phyloP scores from a whole-genome alignment of 2,888 invertebrate species.

The Brachycybe producta region DNA sequence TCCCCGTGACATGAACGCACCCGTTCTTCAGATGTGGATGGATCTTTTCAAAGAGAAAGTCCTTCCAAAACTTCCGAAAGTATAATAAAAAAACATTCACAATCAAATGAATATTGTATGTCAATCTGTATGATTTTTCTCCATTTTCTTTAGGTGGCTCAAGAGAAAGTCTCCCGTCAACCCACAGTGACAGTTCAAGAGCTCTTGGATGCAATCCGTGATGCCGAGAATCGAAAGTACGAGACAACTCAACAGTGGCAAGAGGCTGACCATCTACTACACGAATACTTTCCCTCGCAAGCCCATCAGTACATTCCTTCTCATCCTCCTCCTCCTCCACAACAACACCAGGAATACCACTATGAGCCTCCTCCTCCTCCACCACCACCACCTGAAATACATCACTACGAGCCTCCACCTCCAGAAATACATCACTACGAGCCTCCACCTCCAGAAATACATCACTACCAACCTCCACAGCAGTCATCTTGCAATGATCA shows the following conservation, averaged over 20 bases:
- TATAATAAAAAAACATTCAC: background rate
- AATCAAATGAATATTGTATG: background rate
- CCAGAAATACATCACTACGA: no score
- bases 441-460: no score
- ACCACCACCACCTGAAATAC: no score
- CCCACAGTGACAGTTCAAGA: conserved; percentile 2
- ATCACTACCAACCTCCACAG: background rate
- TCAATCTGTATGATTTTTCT: background rate
- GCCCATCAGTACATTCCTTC: no score
- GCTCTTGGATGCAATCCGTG: background rate
- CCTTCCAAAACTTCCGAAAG: conserved; percentile 16
- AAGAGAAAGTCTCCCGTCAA: background rate
- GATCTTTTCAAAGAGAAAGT: conserved; percentile 15
- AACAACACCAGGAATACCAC: no score
- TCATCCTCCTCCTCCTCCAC: no score
- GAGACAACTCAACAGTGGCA: background rate
- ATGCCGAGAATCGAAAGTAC: background rate
- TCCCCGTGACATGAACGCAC: conserved; percentile 1
- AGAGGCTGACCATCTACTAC: no score
- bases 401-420: no score
- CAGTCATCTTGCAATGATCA: background rate
- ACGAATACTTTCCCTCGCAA: no score
- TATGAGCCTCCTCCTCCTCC: no score
- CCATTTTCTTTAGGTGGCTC: conserved; percentile 3
- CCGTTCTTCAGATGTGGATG: conserved; percentile 12